Base-by-base conservation (phyloP, 2,797 vertebrate species). In the Xenopus petersii region DNA sequence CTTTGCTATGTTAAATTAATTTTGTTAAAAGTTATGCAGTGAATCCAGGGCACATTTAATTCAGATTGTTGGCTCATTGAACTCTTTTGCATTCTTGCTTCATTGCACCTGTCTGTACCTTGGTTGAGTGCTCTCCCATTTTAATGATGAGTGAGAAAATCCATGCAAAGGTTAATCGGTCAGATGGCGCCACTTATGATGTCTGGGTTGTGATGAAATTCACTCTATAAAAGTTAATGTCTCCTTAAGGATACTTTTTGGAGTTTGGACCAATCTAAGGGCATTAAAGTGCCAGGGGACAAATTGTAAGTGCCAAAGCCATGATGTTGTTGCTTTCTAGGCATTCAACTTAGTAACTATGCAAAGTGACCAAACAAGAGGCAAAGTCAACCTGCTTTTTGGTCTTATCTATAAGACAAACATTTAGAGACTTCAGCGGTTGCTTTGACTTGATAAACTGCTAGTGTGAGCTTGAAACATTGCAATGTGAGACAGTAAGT, bases 81-180 rank as follows among this genome's bases (percentile, higher is more conserved):
- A 62, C 15, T 58, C 36, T 69, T 63, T 58, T 69, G 66, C n/a
- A 17, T 36, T 68, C 49, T 68, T 68, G 55, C 26, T 46, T 70
- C 68, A 60, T 60, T 70, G 9, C 36, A 47, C 36, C 56, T 33
- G 12, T 58, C 56, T 59, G 55, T 10, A 12, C 47, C 33, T 60
- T 70, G 54, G 68, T 33, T 69, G 36, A 60, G 15, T 70, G 56
- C 68, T 42, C 36, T 12, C 15, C 56, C 56, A 60, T 47, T 60
- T 70, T 70, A 47, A 60, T 70, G 58, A 60, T 47, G 17, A 60
- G 54, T 70, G 58, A 24, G 17, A 26, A 17, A 48, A 48, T 56
- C 56, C 17, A 60, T 60, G 56, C 36, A 60, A 70, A 60, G 67
- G 67, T 51, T 69, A 69, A 69, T 58, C 42, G 67, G 56, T 60